phyloP scores from a whole-genome alignment of 2,113 vertebrate genomes.

The Capricornis sumatraensis region DNA sequence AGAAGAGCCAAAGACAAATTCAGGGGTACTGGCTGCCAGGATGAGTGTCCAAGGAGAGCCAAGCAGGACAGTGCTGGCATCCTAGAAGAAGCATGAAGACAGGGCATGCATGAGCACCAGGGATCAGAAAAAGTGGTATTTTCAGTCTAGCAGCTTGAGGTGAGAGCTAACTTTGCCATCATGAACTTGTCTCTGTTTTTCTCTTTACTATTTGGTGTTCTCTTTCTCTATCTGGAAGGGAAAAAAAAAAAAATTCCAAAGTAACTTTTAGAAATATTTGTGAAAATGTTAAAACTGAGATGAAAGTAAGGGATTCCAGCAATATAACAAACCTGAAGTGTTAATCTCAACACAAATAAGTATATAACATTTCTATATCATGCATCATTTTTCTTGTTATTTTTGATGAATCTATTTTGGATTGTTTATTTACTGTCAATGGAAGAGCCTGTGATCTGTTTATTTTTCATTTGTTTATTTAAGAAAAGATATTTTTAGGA shows the following conservation, averaged over 20 bases:
- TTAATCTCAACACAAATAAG: background rate
- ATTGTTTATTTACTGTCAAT: background rate
- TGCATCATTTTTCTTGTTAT: background rate
- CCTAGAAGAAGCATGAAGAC: background rate
- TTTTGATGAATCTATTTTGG: background rate
- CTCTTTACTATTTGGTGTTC: background rate
- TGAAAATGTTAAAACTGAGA: background rate
- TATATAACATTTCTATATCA: background rate
- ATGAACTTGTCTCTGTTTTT: background rate
- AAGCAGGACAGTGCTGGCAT: background rate
- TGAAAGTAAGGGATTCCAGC: slow-evolving; percentile 8
- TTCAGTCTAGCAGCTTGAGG: background rate
- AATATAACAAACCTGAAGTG: background rate
- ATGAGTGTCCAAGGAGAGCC: no score
- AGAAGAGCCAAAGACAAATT: background rate
- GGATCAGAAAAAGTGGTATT: background rate
- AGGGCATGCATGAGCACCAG: background rate
- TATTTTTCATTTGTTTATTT: background rate
- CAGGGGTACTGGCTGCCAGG: no score
- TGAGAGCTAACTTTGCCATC: background rate
- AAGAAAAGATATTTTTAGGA: background rate
- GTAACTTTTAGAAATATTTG: slow-evolving; percentile 45
- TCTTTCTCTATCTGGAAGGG: background rate
- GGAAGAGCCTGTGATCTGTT: background rate
- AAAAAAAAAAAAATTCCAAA: background rate